These are phyloP conservation scores for Pachymerium ferrugineum DNA, from an alignment of 2,888 invertebrate species.

Conservation along the genomic window DNA sequence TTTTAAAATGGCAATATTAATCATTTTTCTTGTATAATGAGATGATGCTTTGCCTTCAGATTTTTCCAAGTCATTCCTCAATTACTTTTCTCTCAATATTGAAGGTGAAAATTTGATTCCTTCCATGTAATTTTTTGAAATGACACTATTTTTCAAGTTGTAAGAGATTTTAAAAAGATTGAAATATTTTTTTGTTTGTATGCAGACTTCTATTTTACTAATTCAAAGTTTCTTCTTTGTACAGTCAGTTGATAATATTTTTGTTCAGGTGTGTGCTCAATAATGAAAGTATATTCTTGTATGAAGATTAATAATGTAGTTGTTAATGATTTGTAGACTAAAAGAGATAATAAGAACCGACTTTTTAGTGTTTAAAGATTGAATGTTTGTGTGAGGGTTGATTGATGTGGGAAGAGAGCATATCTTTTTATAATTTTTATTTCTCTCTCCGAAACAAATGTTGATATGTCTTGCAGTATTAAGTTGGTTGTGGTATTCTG, in stretches of 20 bases:
- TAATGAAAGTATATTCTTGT: constrained; percentile 3
- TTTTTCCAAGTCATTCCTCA: neutral
- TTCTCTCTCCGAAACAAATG: neutral
- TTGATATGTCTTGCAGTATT: neutral
- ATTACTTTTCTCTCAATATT: neutral
- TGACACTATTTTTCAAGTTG: constrained; percentile 3
- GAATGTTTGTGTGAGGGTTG: neutral
- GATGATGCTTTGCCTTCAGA: neutral
- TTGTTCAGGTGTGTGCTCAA: neutral
- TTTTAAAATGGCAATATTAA: neutral
- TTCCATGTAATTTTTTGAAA: neutral
- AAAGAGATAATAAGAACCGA: neutral
- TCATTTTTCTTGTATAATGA: neutral
- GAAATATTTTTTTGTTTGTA: neutral
- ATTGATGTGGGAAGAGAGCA: neutral
- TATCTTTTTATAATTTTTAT: neutral
- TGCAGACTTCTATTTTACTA: neutral
- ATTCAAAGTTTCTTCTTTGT: neutral
- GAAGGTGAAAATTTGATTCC: neutral
- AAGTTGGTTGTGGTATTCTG: neutral
- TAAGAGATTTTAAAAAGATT: neutral
- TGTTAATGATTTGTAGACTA: neutral
- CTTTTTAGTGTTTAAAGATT: neutral
- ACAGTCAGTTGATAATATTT: neutral
- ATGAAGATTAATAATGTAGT: neutral